A percentile compares a stretch with the other conserved stretches of the same genome.
Evolutionary conservation across 1,140 invertebrate species (phyloP).

Genomic region (Eubasilissa regina): DNA sequence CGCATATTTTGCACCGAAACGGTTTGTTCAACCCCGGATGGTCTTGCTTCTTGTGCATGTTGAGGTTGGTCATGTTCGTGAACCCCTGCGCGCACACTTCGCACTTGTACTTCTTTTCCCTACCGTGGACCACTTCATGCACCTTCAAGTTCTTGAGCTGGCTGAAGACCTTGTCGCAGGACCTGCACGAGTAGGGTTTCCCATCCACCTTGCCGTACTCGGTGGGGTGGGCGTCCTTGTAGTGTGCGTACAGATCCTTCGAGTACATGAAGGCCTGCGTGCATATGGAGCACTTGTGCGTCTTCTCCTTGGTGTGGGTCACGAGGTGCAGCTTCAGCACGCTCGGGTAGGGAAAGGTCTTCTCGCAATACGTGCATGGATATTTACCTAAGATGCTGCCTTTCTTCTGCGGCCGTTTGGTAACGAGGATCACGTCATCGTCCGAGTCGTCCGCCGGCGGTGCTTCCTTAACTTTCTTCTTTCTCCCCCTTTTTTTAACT

Average conservation of each 20-base stretch:
- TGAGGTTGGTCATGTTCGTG: slow-evolving; percentile 71
- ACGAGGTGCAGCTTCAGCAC: slow-evolving; percentile 71
- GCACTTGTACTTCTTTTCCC: slow-evolving; percentile 80
- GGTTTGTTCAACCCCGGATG: slow-evolving; percentile 58
- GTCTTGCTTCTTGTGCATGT: slow-evolving; percentile 55
- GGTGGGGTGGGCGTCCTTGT: slow-evolving; percentile 65
- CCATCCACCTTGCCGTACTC: slow-evolving; percentile 70
- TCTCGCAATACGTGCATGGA: slow-evolving; percentile 63
- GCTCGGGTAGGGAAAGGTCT: slow-evolving; percentile 67
- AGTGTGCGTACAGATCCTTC: slow-evolving; percentile 64
- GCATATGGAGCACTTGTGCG: slow-evolving; percentile 71
- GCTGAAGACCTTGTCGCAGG: slow-evolving; percentile 75
- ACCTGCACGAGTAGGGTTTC: slow-evolving; percentile 69
- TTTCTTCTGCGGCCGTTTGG: slow-evolving; percentile 56
- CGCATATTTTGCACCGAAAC: slow-evolving; percentile 65
- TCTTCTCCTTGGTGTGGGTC: slow-evolving; percentile 74
- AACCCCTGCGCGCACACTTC: slow-evolving; percentile 77
- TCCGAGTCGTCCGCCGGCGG: slow-evolving; percentile 38
- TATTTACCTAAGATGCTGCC: slow-evolving; percentile 54
- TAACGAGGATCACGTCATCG: slow-evolving; percentile 49
- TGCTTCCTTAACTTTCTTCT: slow-evolving; percentile 29
- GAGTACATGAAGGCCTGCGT: slow-evolving; percentile 72
- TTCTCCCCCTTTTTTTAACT: slow-evolving; percentile 27
- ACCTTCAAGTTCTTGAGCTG: slow-evolving; percentile 71
- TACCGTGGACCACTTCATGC: slow-evolving; percentile 76